These are phyloP conservation scores for Nilaparvata lugens DNA, from an alignment of 1,140 invertebrate genomes.

Conservation along the genomic window DNA sequence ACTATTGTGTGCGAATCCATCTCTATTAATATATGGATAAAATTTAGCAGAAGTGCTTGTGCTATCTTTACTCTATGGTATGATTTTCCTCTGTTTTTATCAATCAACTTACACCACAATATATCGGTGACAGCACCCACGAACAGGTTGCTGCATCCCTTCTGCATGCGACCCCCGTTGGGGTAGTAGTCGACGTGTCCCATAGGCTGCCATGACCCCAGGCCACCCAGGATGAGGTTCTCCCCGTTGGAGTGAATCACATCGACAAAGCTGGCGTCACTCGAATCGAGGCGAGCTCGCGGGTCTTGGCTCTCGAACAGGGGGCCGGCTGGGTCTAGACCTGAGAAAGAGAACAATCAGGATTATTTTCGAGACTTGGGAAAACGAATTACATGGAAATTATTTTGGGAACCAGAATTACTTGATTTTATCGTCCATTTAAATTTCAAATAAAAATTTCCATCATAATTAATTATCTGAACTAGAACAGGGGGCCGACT, in stretches of 20 bases:
- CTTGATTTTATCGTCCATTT: too few relatives aligned
- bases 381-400: too few relatives aligned
- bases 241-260: slow-evolving; percentile 92
- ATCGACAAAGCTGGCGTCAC: slow-evolving; percentile 85
- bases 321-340: slow-evolving; percentile 82
- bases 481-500: too few relatives aligned
- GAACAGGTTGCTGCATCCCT: slow-evolving; percentile 72
- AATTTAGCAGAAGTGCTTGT: background rate
- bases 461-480: too few relatives aligned
- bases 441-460: too few relatives aligned
- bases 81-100: background rate
- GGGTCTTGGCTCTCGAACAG: slow-evolving; percentile 80
- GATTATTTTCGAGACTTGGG: too few relatives aligned
- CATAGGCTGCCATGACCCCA: slow-evolving; percentile 77
- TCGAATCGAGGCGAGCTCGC: slow-evolving; percentile 65
- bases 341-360: slow-evolving; percentile 36
- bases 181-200: slow-evolving; percentile 90
- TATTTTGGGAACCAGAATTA: too few relatives aligned
- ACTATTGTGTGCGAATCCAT: too few relatives aligned
- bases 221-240: slow-evolving; percentile 58
- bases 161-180: slow-evolving; percentile 83
- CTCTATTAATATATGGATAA: background rate
- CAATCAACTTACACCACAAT: slow-evolving; percentile 64
- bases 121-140: slow-evolving; percentile 85
- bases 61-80: too few relatives aligned